Evolutionary conservation across 2,113 vertebrate genomes (phyloP).

Genomic region (Synodontis membranacea): DNA sequence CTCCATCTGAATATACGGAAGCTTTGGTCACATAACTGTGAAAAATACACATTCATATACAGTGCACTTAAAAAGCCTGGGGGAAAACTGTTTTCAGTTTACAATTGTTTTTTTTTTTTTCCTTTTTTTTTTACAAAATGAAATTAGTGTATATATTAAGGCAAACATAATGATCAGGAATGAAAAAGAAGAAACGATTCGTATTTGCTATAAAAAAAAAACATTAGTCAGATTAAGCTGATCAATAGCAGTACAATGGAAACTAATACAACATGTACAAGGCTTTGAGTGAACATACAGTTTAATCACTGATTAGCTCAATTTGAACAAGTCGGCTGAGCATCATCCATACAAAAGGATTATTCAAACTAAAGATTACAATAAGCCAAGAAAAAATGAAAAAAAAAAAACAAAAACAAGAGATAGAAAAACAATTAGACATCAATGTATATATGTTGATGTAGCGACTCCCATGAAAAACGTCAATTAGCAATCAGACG

Average conservation of each 20-base stretch:
- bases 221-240: slow-evolving; percentile 73
- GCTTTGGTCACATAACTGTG: slow-evolving; percentile 63
- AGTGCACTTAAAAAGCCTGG: slow-evolving; percentile 63
- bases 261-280: slow-evolving; percentile 75
- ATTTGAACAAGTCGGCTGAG: slow-evolving; percentile 71
- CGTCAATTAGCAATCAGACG: slow-evolving; percentile 73
- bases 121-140: slow-evolving; percentile 82
- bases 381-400: slow-evolving; percentile 70
- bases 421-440: slow-evolving; percentile 60
- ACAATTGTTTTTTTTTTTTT: slow-evolving; percentile 71
- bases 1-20: slow-evolving; percentile 60
- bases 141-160: slow-evolving; percentile 86
- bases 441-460: slow-evolving; percentile 63
- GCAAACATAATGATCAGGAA: slow-evolving; percentile 85
- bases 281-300: slow-evolving; percentile 70
- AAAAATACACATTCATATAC: slow-evolving; percentile 62
- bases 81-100: slow-evolving; percentile 69
- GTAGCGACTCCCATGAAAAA: slow-evolving; percentile 69
- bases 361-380: slow-evolving; percentile 72
- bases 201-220: slow-evolving; percentile 69
- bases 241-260: slow-evolving; percentile 73
- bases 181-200: slow-evolving; percentile 73
- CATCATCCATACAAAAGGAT: slow-evolving; percentile 72
- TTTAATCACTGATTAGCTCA: slow-evolving; percentile 68
- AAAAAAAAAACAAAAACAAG: no score